Evolutionary conservation across 2,797 vertebrate species (phyloP), one percentile per base, ranked within the genome.

Genomic region (Tiaroga cobitis): DNA sequence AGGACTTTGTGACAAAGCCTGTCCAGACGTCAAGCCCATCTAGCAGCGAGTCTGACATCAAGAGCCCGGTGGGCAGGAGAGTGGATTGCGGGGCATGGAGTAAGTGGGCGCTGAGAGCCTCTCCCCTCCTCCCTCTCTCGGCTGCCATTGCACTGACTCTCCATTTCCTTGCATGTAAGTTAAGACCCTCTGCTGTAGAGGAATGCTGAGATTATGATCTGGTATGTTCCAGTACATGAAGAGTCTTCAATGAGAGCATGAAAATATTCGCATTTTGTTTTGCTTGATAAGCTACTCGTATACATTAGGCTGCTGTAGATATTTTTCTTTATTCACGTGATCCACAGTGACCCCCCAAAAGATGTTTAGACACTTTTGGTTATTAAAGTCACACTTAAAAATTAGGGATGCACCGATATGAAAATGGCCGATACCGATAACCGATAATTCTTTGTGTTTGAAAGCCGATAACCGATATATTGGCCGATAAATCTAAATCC

Each of bases 111-210:
- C 84, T 94, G 19, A 90, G 92, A 32, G 86, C 93, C 70, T 85
- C 94, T 83, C 92, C 94, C 81, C 90, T 96, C 85, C 91, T 96
- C 81, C 92, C 94, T 70, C 91, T 95, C 74, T 90, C 93, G n/a
- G 92, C 91, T 9, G 93, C 93, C 82, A 86, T 95, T 86, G 92
- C 93, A 86, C 91, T 96, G 89, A 94, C 91, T 76, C 85, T 95
- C 54, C 93, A 94, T 91, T 95, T 94, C 90, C 89, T 95, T 88
- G 91, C 92, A 90, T 90, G 95, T 96, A 91, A 95, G 95, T 94
- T 80, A 75, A 85, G 79, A 74, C 41, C 73, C 21, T 83, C 59
- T 76, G 65, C 41, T 61, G 65, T 69, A 49, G 46, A 86, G 56
- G 75, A 84, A 82, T 74, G 70, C 24, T 54, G 69, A 56, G 69